Evolutionary conservation across 2,113 vertebrate genomes (phyloP).

Genomic region (Vanacampus margaritifer): DNA sequence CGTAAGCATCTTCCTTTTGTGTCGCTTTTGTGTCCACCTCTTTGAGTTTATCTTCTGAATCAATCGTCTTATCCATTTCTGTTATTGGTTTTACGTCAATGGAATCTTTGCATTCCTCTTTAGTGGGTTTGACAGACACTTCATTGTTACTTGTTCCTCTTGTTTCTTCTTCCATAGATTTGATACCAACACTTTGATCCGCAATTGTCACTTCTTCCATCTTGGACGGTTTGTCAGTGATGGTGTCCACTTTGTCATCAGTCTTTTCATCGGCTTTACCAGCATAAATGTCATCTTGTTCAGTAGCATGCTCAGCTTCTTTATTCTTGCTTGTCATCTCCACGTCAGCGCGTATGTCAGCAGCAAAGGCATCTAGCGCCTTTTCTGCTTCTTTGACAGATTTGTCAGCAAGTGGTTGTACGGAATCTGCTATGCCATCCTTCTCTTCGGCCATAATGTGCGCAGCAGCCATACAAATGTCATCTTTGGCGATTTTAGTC

Average conservation of each 20-base stretch:
- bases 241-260: constrained; percentile 13
- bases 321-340: constrained; percentile 14
- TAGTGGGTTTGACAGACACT: constrained; percentile 14
- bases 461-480: constrained; percentile 18
- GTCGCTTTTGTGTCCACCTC: constrained; percentile 32
- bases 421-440: constrained; percentile 1
- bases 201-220: constrained; percentile 22
- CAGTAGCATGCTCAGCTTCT: neutral
- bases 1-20: constrained; percentile 5
- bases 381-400: constrained; percentile 14
- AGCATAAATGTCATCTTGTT: constrained; percentile 6
- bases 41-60: constrained; percentile 27
- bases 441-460: constrained; percentile 18
- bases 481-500: constrained; percentile 37
- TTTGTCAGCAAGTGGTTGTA: constrained; percentile 19
- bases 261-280: constrained; percentile 21
- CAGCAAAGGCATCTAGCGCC: constrained; percentile 9
- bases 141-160: constrained; percentile 9
- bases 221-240: constrained; percentile 8
- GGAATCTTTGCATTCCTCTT: constrained; percentile 22
- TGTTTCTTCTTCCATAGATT: constrained; percentile 25
- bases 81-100: constrained; percentile 4
- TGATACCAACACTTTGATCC: constrained; percentile 12
- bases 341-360: neutral
- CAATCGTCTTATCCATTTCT: constrained; percentile 18